These are phyloP conservation scores for Phenganax marumi DNA, from an alignment of 92 coral and sea anemone species.

Conservation along the genomic window DNA sequence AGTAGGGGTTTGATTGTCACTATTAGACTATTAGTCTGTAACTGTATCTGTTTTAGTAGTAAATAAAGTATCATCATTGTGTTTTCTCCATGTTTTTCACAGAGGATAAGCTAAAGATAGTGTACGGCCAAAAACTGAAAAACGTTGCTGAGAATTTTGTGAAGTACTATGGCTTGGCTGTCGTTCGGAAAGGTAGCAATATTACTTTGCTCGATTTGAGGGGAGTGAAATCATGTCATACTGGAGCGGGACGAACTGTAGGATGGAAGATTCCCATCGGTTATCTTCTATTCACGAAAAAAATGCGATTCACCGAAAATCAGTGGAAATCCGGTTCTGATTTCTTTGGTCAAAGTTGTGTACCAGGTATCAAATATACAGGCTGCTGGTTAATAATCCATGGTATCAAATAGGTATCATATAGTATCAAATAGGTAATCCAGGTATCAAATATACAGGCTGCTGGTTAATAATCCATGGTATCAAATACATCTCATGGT, in stretches of 20 bases:
- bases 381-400: not conserved
- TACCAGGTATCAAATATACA: conserved; percentile 62
- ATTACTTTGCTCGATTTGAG: conserved; percentile 37
- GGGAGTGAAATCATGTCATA: conserved; percentile 77
- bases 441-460: conserved; percentile 56
- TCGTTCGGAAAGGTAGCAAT: conserved; percentile 52
- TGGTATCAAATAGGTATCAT: too few species aligned
- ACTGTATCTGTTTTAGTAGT: too few species aligned
- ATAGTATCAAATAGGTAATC: too few species aligned
- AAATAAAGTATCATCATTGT: too few species aligned
- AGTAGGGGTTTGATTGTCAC: too few species aligned
- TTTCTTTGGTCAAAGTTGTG: conserved; percentile 70
- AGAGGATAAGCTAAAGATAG: conserved; percentile 17
- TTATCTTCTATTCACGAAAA: conserved; percentile 41
- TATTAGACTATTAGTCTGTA: too few species aligned
- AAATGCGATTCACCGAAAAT: not conserved
- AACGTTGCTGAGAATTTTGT: not conserved
- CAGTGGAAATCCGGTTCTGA: conserved; percentile 55
- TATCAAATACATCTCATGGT: too few species aligned
- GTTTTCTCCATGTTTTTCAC: not conserved
- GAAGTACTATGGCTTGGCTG: conserved; percentile 73
- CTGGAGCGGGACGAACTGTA: conserved; percentile 64
- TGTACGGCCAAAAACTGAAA: conserved; percentile 43
- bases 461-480: too few species aligned
- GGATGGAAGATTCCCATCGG: conserved; percentile 86